These are phyloP conservation scores for Drosophila punjabiensis DNA, from an alignment of 1,140 invertebrate species.

Conservation along the genomic window DNA sequence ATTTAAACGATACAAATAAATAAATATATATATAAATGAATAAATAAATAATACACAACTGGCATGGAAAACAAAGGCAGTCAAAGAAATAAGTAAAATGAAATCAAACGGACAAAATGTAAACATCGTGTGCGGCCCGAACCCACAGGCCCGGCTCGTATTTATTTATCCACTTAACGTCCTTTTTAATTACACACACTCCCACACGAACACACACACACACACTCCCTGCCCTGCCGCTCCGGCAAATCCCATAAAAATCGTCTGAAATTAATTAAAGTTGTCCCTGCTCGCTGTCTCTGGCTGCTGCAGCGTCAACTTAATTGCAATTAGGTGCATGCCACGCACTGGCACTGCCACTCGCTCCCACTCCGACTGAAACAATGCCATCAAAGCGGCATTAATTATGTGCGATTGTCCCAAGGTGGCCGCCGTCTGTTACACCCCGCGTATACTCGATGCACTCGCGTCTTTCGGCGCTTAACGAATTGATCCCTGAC, in stretches of 20 bases:
- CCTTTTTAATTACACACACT: constrained; percentile 64
- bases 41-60: constrained; percentile 38
- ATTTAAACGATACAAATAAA: constrained; percentile 69
- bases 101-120: constrained; percentile 48
- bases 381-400: constrained; percentile 59
- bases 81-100: constrained; percentile 50
- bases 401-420: constrained; percentile 56
- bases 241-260: constrained; percentile 42
- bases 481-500: constrained; percentile 36
- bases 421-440: constrained; percentile 29
- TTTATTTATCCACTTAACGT: constrained; percentile 72
- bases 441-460: constrained; percentile 33
- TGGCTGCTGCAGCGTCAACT: constrained; percentile 43
- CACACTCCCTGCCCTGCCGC: neutral
- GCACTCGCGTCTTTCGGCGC: constrained; percentile 28
- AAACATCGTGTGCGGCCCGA: constrained; percentile 31
- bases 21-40: constrained; percentile 30
- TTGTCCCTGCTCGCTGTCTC: constrained; percentile 31
- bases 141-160: constrained; percentile 44
- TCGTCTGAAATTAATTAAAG: constrained; percentile 53
- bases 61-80: constrained; percentile 38
- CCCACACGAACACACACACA: constrained; percentile 14
- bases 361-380: constrained; percentile 1
- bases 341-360: constrained; percentile 15
- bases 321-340: constrained; percentile 71